These are phyloP conservation scores for Thripadectes ignobilis DNA, from an alignment of 2,797 vertebrate genomes.

Conservation along the genomic window DNA sequence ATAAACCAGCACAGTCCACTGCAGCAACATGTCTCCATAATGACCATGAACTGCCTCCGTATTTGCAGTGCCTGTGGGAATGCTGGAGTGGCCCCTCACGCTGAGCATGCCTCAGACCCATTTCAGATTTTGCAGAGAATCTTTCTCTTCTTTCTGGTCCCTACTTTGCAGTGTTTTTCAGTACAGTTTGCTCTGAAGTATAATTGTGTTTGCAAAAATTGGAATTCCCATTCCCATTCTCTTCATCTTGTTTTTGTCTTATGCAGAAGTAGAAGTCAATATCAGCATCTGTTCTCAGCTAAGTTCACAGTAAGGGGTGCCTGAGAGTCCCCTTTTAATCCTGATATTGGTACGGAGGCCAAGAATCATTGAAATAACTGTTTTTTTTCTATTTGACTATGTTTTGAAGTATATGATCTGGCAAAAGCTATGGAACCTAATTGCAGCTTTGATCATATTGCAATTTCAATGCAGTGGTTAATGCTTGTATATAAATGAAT, in stretches of 20 bases:
- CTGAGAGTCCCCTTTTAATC: not conserved
- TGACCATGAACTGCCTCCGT: not conserved
- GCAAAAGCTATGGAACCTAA: not conserved
- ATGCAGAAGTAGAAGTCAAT: not conserved
- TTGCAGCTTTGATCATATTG: not conserved
- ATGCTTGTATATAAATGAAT: not conserved
- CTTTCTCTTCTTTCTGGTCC: not conserved
- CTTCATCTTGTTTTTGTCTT: not conserved
- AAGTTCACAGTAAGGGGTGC: not conserved
- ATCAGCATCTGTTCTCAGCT: not conserved
- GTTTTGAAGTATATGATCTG: not conserved
- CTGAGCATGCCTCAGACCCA: fast-evolving
- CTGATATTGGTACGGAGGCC: not conserved
- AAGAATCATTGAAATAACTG: not conserved
- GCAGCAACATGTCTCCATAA: not conserved
- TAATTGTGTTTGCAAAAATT: not conserved
- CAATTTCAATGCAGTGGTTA: not conserved
- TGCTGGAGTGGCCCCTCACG: not conserved
- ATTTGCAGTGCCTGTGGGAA: not conserved
- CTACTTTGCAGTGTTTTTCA: not conserved
- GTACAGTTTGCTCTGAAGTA: not conserved
- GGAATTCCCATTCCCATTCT: not conserved
- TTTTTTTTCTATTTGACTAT: fast-evolving
- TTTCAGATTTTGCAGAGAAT: not conserved
- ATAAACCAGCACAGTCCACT: not conserved